Base-by-base conservation (phyloP, 2,888 invertebrate species). In the Magallana nippona region DNA sequence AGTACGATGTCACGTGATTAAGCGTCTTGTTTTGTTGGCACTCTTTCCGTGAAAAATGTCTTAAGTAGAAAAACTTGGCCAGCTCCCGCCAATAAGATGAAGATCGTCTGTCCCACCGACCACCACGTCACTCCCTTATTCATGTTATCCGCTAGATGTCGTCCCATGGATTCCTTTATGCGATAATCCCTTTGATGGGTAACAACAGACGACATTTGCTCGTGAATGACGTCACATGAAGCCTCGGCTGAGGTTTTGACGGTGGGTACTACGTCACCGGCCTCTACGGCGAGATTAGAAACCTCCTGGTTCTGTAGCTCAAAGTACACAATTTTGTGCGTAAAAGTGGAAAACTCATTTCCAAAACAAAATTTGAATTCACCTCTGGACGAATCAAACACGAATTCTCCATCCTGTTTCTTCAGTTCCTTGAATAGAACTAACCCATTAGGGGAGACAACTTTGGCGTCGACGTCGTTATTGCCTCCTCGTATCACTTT, bases 51-150 rank as follows among this genome's bases (percentile, higher is more conserved):
- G 86, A 94, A 94, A 84, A 94, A 93, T 56, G 89, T 90, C 82
- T 91, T 92, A 17, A 94, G 89, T 57, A 93, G 86, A 15, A 92
- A 84, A 11, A 93, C 91, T 87, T 93, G 93, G 81, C 93, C 93
- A 32, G 92, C 87, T 5, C 93, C 93, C 13, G 91, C 87, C n/a
- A 92, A 1, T 55, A 93, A 58, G 32, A 94, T 91, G 55, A 92
- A 85, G 11, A 91, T 55, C 1, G 92, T 86, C 78, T 93, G 92
- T 3, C 87, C 88, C 11, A 92, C 8, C 1, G 93, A 93, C 92
- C 92, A 93, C 89, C 90, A 91, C 71, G 89, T 88, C 13, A 94
- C 92, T 60, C 90, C 86, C 27, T 84, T 80, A 82, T 91, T 91
- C 56, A 93, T 86, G 15, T 83, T 86, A 80, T 93, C 93, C 13